A percentile compares a stretch with the other conserved stretches of the same genome.
Conservation (phyloP, 2,797 vertebrate genomes). For the Kryptopterus vitreolus region DNA sequence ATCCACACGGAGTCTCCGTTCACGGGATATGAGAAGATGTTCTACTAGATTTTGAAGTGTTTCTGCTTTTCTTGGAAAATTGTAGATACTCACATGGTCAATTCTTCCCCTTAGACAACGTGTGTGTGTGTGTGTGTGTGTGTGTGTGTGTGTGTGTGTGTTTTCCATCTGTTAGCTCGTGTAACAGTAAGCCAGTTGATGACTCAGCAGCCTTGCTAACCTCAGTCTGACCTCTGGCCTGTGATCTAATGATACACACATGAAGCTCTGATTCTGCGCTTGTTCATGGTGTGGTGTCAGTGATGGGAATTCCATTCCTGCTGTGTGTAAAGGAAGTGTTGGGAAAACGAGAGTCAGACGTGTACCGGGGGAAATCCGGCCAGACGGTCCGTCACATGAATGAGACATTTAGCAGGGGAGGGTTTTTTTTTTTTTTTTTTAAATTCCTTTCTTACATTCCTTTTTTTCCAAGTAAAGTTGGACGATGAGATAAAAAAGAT, state of each 20-base stretch:
- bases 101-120: not conserved
- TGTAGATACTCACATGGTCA: not conserved
- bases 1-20: no score
- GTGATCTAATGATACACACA: constrained; percentile 1
- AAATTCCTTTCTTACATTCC: not conserved
- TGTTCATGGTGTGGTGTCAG: not conserved
- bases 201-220: not conserved
- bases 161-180: not conserved
- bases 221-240: constrained; percentile 26
- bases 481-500: not conserved
- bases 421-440: not conserved
- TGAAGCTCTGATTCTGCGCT: not conserved
- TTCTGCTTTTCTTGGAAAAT: not conserved
- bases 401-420: constrained; percentile 11
- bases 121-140: not conserved
- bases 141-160: constrained; percentile 22
- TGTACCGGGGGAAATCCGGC: not conserved
- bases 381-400: not conserved
- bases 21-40: no score
- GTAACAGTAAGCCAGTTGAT: not conserved
- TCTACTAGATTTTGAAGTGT: not conserved
- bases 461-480: not conserved
- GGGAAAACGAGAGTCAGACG: not conserved
- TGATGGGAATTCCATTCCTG: not conserved
- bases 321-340: not conserved